Evolutionary conservation across 2,113 vertebrate genomes (phyloP), one percentile per base, ranked within the genome.

Genomic region (Cyanoramphus novaezelandiae): DNA sequence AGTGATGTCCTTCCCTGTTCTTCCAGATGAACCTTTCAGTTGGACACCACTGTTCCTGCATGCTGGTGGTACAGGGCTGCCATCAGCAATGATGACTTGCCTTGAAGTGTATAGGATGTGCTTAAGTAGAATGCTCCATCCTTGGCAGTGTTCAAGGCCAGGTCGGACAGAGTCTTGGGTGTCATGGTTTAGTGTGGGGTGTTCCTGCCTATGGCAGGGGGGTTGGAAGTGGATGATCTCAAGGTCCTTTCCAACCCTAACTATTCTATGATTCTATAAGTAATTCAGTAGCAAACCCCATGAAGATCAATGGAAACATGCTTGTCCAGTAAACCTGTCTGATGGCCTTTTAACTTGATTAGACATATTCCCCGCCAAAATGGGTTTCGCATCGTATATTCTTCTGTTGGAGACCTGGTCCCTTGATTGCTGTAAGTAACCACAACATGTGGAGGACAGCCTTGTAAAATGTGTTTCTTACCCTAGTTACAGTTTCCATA

Each of bases 331-430:
- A 33, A 15, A 62, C 18, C 16, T 82, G 3, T 23, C 46, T 29
- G 7, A 11, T 44, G 41, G 15, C 37, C 37, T 92, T 83, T 90
- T 52, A 35, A 17, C 46, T 80, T 63, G 39, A 10, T 47, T 46
- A 83, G 80, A 52, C 7, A 5, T 18, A 35, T 37, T 4, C 15
- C 6, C 59, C 7, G 11, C 16, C 3, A 17, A 81, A 82, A 21
- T 2, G 20, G 16, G 18, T 0, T 33, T 43, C 43, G 8, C 41
- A 20, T 75, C 19, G 0, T 37, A 33, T 17, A 3, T 21, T 80
- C 24, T 47, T 53, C n/a, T 31, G 3, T 63, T 65, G 46, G 24
- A 55, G 57, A 3, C 82, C 21, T 13, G 23, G 8, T 90, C 31
- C 60, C 33, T 91, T 78, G 86, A 39, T 49, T 95, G 80, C 72